Base-by-base conservation (phyloP, 1,140 invertebrate species). In the Cherax quadricarinatus region DNA sequence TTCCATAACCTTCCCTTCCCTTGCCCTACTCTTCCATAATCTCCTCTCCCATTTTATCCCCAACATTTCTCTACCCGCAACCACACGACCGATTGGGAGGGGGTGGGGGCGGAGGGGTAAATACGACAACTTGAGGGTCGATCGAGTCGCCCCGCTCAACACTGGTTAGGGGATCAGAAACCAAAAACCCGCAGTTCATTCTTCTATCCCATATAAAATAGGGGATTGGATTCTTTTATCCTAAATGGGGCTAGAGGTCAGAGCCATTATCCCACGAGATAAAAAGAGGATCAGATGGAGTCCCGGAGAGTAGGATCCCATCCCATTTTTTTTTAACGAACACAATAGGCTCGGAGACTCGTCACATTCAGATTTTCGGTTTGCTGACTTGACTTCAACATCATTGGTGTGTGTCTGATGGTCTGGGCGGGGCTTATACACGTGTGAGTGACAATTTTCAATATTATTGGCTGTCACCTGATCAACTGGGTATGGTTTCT, bases 231-330 rank as follows among this genome's bases (percentile, higher is more conserved):
- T 84, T 30, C 82, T 24, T 30, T 84, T 84, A 84, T 84, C 82
- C 82, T n/a, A 84, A 62, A 62, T 84, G 82, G 82, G 82, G 82
- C 62, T 62, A 84, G 53, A 84, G 57, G 82, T 60, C n/a, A 84
- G 82, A 84, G n/a, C 82, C 82, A 62, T 84, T 84, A 84, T 84
- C 82, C 82, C 53, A 62, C 82, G 30, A 14, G 53, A 84, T 84
- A 84, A 84, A 84, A 84, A 62, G 82, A 84, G 82, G 57, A 84
- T 84, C 82, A 62, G 53, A 24, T 84, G 21, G 81, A 82, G 49
- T 51, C 81, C 12, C 7, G 12, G 49, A 57, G 49, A 51, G 49
- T 82, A 18, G 49, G 51, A 84, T 84, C 82, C 21, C 18, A 82
- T 82, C 41, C 80, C 48, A 82, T 82, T 51, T 82, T 51, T 53